Evolutionary conservation across 2,113 vertebrate genomes (phyloP).

Genomic region (Psilopogon haemacephalus): DNA sequence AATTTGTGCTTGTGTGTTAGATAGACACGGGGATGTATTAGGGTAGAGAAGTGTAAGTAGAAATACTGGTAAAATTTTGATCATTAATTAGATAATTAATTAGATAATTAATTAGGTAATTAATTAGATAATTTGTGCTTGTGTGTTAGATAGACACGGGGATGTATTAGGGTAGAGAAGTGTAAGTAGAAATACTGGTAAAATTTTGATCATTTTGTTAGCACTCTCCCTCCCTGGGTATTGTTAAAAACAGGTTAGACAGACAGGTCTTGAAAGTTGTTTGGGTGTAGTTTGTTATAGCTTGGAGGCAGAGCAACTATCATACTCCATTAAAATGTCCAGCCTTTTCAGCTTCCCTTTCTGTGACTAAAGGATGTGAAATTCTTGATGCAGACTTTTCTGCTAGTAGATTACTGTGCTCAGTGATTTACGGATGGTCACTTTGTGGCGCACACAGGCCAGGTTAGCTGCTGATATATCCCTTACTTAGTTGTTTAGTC

Average conservation of each 20-base stretch:
- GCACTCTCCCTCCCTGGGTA: background rate
- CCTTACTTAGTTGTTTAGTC: background rate
- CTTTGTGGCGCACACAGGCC: accelerated
- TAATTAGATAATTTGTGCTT: background rate
- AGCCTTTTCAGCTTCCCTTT: background rate
- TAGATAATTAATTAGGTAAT: too few species aligned
- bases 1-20: background rate
- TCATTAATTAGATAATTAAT: too few species aligned
- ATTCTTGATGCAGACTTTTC: background rate
- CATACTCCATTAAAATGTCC: background rate
- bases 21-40: background rate
- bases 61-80: background rate
- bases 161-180: background rate
- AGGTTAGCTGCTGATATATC: background rate
- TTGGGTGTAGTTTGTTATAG: background rate
- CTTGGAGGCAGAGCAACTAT: background rate
- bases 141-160: background rate
- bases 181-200: background rate
- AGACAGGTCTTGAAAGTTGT: background rate
- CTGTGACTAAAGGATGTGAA: background rate
- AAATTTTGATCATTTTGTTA: background rate
- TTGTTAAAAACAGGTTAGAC: background rate
- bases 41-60: background rate
- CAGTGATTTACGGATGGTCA: accelerated
- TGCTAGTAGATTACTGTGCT: background rate